Conservation (phyloP, 2,113 vertebrate species). For the Perca fluviatilis region DNA sequence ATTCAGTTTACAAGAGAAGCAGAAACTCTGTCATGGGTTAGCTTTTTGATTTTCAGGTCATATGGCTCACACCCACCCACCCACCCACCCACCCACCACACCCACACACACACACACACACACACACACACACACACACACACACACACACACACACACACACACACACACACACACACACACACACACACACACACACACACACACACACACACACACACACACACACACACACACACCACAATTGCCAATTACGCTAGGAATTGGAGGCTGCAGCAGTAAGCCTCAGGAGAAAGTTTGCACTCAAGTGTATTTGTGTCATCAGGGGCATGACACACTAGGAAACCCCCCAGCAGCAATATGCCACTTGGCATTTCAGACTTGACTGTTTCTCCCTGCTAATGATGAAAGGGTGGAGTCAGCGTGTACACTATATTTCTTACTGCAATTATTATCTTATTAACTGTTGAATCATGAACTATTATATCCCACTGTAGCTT, state of each 20-base stretch:
- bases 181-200: not conserved
- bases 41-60: slow-evolving; percentile 33
- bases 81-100: too few species aligned
- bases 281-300: slow-evolving; percentile 47
- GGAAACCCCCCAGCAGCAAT: slow-evolving; percentile 26
- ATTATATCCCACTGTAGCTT: not conserved
- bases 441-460: not conserved
- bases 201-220: not conserved
- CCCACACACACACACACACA: not conserved
- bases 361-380: slow-evolving; percentile 42
- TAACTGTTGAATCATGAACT: not conserved
- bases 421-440: not conserved
- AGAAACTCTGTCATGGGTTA: slow-evolving; percentile 45
- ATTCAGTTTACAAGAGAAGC: slow-evolving; percentile 50
- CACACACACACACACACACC: slow-evolving; percentile 4
- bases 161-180: slow-evolving; percentile 5
- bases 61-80: slow-evolving; percentile 29
- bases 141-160: not conserved
- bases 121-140: not conserved
- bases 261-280: slow-evolving; percentile 25
- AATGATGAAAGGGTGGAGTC: slow-evolving; percentile 28
- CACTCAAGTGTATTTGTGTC: slow-evolving; percentile 38
- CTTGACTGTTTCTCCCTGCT: slow-evolving; percentile 3
- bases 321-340: slow-evolving; percentile 50
- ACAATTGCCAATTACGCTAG: slow-evolving; percentile 35